Base-by-base conservation (phyloP, 1,140 invertebrate genomes). In the Ericerus pela region DNA sequence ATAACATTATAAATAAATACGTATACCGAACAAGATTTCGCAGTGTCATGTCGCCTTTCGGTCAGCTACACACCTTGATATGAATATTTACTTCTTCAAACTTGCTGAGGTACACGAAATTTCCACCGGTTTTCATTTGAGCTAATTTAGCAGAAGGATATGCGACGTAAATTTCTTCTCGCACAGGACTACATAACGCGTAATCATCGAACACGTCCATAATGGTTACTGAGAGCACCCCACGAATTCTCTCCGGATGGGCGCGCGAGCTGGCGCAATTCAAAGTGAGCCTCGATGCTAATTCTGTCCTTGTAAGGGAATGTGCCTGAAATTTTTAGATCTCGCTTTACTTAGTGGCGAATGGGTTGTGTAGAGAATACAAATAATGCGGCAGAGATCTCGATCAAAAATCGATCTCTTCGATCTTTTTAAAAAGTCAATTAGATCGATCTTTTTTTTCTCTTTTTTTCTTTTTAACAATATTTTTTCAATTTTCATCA, bases 141-240 rank as follows among this genome's bases (percentile, higher is more conserved):
- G 88, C 89, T 58, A 89, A 64, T 72, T 88, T 90, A 1, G 88
- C 88, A 65, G 84, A 76, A 1, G 88, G 88, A 70, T 92, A 93
- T 65, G 82, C 84, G 70, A 90, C 90, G 65, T 88, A 88, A 60
- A 91, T 72, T 62, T 89, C 85, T 65, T 91, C 86, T 58, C 82
- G 69, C 0, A 65, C 62, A 41, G 76, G 68, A 58, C 76, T 76
- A 55, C 84, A 87, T 28, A 93, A 68, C 3, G 89, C 89, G 68
- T 84, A 85, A 59, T 90, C 82, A 73, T 95, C 89, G 75, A 89
- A 93, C 1, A 93, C 89, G 71, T 93, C 88, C 65, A 93, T 79
- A 38, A 93, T 79, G 2, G 88, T 93, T 1, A 91, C 75, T 24
- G 80, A 76, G 43, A 61, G 36, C 26, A 91, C 64, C 47, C 78